Conservation (phyloP, 2,113 vertebrate genomes). For the Pterocles burchelli region DNA sequence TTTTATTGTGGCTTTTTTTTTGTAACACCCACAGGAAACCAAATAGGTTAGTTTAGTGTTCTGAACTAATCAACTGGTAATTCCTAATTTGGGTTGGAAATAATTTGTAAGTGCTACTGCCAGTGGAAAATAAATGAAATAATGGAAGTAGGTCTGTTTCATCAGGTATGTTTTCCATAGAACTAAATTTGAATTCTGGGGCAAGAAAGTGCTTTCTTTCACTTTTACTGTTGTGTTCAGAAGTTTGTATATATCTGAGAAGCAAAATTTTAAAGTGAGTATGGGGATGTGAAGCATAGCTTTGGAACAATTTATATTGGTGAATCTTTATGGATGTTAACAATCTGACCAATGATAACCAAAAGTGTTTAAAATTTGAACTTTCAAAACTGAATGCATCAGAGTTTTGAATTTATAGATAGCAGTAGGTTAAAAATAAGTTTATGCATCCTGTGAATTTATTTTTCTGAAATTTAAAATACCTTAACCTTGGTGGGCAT, state of each 20-base stretch:
- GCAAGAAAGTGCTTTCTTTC: not conserved
- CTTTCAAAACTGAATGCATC: not conserved
- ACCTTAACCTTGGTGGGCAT: accelerated
- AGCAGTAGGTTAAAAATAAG: not conserved
- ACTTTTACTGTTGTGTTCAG: not conserved
- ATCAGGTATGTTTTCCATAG: not conserved
- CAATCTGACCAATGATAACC: accelerated
- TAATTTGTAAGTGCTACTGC: not conserved
- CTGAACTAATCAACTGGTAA: not conserved
- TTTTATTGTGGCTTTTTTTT: not conserved
- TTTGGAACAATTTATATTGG: not conserved
- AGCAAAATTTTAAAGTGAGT: not conserved
- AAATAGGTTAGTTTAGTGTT: not conserved
- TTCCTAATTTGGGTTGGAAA: not conserved
- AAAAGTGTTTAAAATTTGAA: not conserved
- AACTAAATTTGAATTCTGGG: not conserved
- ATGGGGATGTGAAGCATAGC: not conserved
- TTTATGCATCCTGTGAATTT: not conserved
- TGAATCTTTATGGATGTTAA: not conserved
- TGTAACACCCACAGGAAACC: not conserved
- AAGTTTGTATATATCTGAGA: not conserved
- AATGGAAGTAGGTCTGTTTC: not conserved
- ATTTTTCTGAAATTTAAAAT: not conserved
- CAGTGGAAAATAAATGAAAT: not conserved
- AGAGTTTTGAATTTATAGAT: not conserved